These are phyloP conservation scores for Sicus ferrugineus DNA, from an alignment of 2,888 invertebrate species.

Conservation along the genomic window DNA sequence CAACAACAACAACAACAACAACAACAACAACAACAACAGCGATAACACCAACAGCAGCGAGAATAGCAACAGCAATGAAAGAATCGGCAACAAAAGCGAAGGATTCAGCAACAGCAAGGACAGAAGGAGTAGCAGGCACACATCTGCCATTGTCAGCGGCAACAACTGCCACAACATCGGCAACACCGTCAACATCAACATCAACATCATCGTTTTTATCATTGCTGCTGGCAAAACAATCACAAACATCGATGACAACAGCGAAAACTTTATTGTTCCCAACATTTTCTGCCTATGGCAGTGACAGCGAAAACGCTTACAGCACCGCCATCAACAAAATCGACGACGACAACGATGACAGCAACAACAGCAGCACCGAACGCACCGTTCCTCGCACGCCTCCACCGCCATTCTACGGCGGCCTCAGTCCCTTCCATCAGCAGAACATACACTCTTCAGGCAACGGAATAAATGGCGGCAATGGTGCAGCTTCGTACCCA, in stretches of 20 bases:
- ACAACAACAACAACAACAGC: conserved; percentile 37
- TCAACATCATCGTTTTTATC: background rate
- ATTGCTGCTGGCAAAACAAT: conserved; percentile 3
- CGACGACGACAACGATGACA: conserved; percentile 34
- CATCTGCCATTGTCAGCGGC: conserved; percentile 1
- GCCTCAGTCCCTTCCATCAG: conserved; percentile 58
- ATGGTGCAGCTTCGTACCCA: conserved; percentile 49
- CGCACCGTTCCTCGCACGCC: conserved; percentile 60
- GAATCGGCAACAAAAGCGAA: conserved; percentile 2
- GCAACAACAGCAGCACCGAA: conserved; percentile 59
- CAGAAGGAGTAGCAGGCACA: background rate
- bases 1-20: conserved; percentile 42
- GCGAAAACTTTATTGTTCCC: conserved; percentile 30
- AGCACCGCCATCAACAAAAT: conserved; percentile 7
- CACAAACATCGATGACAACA: conserved; percentile 1
- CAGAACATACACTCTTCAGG: conserved; percentile 53
- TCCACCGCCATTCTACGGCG: conserved; percentile 60
- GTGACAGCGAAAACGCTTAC: conserved; percentile 24
- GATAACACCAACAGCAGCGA: conserved; percentile 39
- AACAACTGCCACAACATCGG: conserved; percentile 36
- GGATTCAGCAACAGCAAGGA: conserved; percentile 5
- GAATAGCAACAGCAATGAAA: conserved; percentile 34
- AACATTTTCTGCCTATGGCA: conserved; percentile 16
- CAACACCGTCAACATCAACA: background rate
- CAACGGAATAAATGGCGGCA: conserved; percentile 45